phyloP scores from a whole-genome alignment of 2,797 vertebrate genomes.

The Amniataba percoides region DNA sequence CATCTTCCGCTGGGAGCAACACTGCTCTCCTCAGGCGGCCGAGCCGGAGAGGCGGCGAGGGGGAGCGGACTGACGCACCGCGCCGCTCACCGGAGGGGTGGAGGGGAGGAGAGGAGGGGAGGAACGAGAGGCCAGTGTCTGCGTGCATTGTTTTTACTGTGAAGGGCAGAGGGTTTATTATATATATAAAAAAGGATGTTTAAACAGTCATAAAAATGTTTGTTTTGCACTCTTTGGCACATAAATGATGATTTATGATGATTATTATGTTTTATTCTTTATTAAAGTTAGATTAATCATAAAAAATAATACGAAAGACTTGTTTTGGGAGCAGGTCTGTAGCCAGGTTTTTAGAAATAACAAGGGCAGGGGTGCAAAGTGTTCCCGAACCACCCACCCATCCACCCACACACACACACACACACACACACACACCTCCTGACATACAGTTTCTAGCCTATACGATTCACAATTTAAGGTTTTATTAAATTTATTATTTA shows the following conservation, averaged over 20 bases:
- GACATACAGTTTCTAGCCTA: too few relatives aligned
- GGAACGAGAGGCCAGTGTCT: neutral
- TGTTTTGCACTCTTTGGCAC: neutral
- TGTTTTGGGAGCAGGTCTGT: neutral
- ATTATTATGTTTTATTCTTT: neutral
- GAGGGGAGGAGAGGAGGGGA: neutral
- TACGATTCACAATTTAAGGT: too few relatives aligned
- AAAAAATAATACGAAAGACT: neutral
- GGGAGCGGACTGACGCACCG: conserved; percentile 60
- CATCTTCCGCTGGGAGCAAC: conserved; percentile 89
- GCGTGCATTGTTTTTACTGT: neutral
- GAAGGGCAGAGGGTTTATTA: neutral
- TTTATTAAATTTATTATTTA: too few relatives aligned
- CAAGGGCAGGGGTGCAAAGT: neutral
- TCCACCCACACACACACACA: too few relatives aligned
- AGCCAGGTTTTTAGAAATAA: neutral
- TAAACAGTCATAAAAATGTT: neutral
- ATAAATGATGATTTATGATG: too few relatives aligned
- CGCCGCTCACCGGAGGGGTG: conserved; percentile 29
- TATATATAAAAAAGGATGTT: neutral
- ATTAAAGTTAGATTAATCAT: neutral
- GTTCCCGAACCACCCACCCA: too few relatives aligned
- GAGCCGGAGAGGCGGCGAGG: conserved; percentile 49
- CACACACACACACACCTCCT: too few relatives aligned
- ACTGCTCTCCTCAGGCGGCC: conserved; percentile 74